Evolutionary conservation across 1,140 invertebrate species (phyloP), one percentile per base, ranked within the genome.

Genomic region (Liolophura sinensis): DNA sequence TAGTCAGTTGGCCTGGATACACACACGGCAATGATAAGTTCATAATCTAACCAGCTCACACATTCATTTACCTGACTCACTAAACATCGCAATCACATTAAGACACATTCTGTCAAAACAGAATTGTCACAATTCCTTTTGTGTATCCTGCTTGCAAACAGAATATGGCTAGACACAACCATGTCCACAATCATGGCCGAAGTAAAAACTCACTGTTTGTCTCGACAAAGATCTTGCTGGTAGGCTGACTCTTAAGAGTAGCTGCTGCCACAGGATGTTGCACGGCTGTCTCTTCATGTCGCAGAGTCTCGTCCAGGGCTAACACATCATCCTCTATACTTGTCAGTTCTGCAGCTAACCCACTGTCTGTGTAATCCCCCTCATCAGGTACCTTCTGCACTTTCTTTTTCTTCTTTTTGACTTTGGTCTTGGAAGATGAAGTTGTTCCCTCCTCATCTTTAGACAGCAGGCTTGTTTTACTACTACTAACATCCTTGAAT

Each of bases 171-270:
- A 46, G n/a, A 18, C 18, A 20, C 18, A 50, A 61, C 54, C 18
- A 16, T 40, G 1, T 22, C 58, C 15, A 0, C 24, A 58, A 40
- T 9, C 31, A 9, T 9, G 3, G 9, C 9, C 3, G n/a, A 24
- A 0, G 40, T 15, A 47, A 40, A 20, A 16, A 73, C 74, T 71
- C 66, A 79, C 79, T 69, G 55, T 72, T 75, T 46, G 75, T 77
- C 71, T 81, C 79, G 55, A 81, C 75, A 62, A 75, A 81, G 55
- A 81, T 71, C 67, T 80, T 80, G 12, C 76, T 73, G 24, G 73
- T 66, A 27, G 79, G 78, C 59, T 80, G 78, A 71, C 78, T 80
- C 22, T 72, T 68, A 1, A 81, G 55, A 57, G 73, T 65, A 48
- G 59, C 64, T 14, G 70, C 65, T 48, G 72, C 70, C 1, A 72